These are phyloP conservation scores for Wiebesia pumilae DNA, from an alignment of 1,140 invertebrate species.

Conservation along the genomic window DNA sequence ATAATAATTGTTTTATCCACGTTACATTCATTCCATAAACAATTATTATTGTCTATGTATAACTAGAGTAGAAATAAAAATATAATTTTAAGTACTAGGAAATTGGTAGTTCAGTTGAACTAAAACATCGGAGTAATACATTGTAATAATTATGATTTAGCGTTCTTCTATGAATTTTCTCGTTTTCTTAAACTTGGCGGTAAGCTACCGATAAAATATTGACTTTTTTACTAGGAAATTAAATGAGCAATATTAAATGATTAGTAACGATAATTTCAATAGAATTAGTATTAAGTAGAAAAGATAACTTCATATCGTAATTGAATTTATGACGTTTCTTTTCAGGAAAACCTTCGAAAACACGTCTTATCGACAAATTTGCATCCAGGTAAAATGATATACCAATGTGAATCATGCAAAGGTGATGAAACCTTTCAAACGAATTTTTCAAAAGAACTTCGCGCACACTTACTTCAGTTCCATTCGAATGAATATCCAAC, in stretches of 20 bases:
- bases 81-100: too few species aligned
- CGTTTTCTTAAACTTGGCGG: not conserved
- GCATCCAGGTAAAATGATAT: conserved; percentile 85
- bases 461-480: conserved; percentile 78
- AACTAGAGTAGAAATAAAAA: too few species aligned
- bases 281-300: not conserved
- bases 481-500: conserved; percentile 77
- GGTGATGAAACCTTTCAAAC: conserved; percentile 72
- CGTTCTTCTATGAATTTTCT: too few species aligned
- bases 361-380: conserved; percentile 87
- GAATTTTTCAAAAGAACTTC: conserved; percentile 82
- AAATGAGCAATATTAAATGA: not conserved
- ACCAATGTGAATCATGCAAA: conserved; percentile 82
- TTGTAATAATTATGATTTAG: too few species aligned
- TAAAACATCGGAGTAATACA: too few species aligned
- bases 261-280: not conserved
- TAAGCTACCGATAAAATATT: not conserved
- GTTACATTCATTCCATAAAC: too few species aligned
- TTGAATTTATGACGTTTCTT: not conserved
- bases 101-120: too few species aligned
- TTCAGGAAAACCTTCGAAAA: conserved; percentile 89
- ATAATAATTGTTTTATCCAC: too few species aligned
- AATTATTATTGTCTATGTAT: too few species aligned
- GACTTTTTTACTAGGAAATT: not conserved
- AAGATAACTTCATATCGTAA: not conserved